Conservation (phyloP, 2,113 vertebrate species). For the Plecturocebus donacophilus region DNA sequence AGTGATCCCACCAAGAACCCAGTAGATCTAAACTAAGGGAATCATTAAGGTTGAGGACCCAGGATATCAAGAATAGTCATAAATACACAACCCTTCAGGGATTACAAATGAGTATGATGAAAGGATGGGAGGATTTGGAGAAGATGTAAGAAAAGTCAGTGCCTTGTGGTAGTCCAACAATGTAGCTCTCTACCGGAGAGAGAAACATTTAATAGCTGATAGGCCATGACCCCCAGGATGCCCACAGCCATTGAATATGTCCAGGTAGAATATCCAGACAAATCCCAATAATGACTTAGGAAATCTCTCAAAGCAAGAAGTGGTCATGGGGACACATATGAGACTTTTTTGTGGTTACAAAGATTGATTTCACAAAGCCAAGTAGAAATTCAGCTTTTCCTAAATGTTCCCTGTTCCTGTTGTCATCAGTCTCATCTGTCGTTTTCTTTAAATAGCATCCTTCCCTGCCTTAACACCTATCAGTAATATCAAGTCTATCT, state of each 20-base stretch:
- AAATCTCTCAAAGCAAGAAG: neutral
- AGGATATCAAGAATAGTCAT: neutral
- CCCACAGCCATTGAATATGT: neutral
- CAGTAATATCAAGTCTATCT: neutral
- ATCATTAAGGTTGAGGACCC: neutral
- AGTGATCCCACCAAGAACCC: neutral
- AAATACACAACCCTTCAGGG: neutral
- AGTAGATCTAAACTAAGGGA: neutral
- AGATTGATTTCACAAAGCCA: neutral
- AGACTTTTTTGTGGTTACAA: neutral
- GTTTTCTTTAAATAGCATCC: neutral
- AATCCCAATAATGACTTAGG: neutral
- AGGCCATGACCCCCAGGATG: neutral
- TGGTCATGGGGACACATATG: neutral
- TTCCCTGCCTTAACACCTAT: neutral
- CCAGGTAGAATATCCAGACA: neutral
- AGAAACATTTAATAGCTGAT: neutral
- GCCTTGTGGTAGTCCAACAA: neutral
- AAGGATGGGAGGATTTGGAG: neutral
- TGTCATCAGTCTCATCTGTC: neutral
- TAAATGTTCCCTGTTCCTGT: neutral
- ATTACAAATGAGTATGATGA: neutral
- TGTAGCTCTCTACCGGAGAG: neutral
- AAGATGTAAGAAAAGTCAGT: neutral
- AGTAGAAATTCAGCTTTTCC: neutral